Conservation (phyloP, 2,797 vertebrate genomes). For the Hydrocynus forskahlii region DNA sequence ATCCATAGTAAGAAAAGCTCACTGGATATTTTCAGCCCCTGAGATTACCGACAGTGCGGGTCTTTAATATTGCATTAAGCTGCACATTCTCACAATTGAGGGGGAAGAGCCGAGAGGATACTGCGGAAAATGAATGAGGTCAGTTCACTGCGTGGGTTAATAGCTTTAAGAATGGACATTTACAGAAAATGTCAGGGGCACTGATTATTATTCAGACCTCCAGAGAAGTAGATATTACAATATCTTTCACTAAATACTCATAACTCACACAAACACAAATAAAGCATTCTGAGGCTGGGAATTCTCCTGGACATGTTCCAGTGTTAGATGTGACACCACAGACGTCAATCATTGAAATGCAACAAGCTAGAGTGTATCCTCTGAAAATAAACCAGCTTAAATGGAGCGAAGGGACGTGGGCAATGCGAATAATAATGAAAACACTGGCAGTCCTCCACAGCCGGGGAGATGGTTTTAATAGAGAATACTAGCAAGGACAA, state of each 20-base stretch:
- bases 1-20: constrained; percentile 17
- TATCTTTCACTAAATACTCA: neutral
- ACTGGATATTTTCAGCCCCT: constrained; percentile 38
- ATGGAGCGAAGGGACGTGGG: neutral
- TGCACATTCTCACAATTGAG: constrained; percentile 20
- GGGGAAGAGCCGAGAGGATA: neutral
- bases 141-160: constrained; percentile 1
- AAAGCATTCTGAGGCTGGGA: neutral
- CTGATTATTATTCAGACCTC: constrained; percentile 47
- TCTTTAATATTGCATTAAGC: constrained; percentile 38
- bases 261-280: neutral
- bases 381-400: constrained; percentile 5
- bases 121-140: neutral
- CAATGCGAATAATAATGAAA: constrained; percentile 2
- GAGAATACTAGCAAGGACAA: neutral
- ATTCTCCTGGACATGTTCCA: neutral
- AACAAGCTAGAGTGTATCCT: constrained; percentile 5
- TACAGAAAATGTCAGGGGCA: constrained; percentile 1
- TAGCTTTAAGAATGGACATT: constrained; percentile 6
- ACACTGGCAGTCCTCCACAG: neutral
- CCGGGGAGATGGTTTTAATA: neutral
- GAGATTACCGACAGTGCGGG: constrained; percentile 31
- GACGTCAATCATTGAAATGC: constrained; percentile 2
- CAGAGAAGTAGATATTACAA: constrained; percentile 21
- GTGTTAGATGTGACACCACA: neutral